Percentiles rank a stretch among this genome's conserved stretches.
These are phyloP conservation scores for Cotesia chilonis DNA, from an alignment of 1,140 invertebrate genomes.

Conservation along the genomic window DNA sequence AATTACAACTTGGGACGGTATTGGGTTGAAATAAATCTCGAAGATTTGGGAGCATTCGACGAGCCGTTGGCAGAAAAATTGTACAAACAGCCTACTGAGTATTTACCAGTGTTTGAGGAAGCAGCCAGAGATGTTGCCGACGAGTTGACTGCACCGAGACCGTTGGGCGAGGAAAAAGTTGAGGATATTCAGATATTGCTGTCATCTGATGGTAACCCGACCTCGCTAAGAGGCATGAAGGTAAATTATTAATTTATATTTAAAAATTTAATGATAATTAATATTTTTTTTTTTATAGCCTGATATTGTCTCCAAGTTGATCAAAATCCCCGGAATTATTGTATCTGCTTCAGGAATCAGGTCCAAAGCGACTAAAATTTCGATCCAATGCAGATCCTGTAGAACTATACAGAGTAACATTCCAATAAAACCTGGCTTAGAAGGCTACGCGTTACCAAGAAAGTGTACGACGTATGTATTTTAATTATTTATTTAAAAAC, in stretches of 20 bases:
- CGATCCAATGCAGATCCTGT: constrained; percentile 96
- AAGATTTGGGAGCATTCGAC: constrained; percentile 95
- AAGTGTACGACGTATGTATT: constrained; percentile 88
- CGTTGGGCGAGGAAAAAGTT: constrained; percentile 88
- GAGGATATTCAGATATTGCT: constrained; percentile 95
- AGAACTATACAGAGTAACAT: constrained; percentile 89
- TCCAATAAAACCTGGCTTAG: constrained; percentile 91
- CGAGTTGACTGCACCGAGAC: constrained; percentile 92
- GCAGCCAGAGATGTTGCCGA: constrained; percentile 97
- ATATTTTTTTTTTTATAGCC: constrained; percentile 71
- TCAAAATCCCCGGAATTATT: constrained; percentile 96
- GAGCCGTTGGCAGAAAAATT: constrained; percentile 93
- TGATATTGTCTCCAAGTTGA: constrained; percentile 88
- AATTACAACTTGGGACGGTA: constrained; percentile 94
- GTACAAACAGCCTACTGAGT: constrained; percentile 91
- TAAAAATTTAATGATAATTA: too few relatives aligned
- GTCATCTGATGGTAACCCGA: constrained; percentile 84
- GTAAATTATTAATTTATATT: constrained; percentile 63
- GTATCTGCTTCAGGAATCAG: constrained; percentile 93
- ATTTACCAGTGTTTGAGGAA: constrained; percentile 95
- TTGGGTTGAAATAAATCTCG: constrained; percentile 91
- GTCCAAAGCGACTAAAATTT: constrained; percentile 94
- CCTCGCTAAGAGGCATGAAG: constrained; percentile 86
- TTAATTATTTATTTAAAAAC: constrained; percentile 21
- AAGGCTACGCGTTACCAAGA: constrained; percentile 95